These are phyloP conservation scores for Eupithecia subumbrata DNA, from an alignment of 2,888 invertebrate species.

Conservation along the genomic window DNA sequence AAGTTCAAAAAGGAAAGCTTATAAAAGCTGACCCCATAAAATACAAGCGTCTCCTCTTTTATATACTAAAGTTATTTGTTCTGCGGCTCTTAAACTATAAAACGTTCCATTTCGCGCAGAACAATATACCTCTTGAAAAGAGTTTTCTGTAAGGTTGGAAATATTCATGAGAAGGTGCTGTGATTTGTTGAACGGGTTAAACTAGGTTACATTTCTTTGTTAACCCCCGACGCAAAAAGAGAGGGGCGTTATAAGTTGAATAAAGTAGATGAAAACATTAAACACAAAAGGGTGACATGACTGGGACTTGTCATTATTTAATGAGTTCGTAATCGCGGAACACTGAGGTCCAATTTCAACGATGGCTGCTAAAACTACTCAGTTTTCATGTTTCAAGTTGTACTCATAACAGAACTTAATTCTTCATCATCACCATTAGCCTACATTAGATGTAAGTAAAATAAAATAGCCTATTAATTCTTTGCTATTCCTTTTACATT, in stretches of 20 bases:
- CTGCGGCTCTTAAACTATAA: slow-evolving; percentile 36
- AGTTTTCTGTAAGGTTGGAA: slow-evolving; percentile 40
- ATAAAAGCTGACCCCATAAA: slow-evolving; percentile 23
- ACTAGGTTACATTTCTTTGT: no score
- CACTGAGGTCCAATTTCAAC: no score
- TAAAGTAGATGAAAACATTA: neutral
- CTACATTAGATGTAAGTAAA: no score
- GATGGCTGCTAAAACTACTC: no score
- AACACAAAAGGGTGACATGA: neutral
- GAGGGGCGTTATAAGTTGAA: no score
- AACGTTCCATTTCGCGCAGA: slow-evolving; percentile 30
- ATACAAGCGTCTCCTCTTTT: slow-evolving; percentile 24
- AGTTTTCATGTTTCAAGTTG: no score
- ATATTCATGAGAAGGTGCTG: slow-evolving; percentile 45
- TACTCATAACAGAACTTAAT: no score
- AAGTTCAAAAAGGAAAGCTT: slow-evolving; percentile 27
- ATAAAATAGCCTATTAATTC: no score
- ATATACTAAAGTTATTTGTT: slow-evolving; percentile 35
- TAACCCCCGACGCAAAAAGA: no score
- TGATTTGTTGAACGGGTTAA: slow-evolving; percentile 45
- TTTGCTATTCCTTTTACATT: no score
- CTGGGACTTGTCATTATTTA: neutral
- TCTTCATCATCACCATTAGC: no score
- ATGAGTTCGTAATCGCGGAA: no score
- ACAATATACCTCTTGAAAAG: slow-evolving; percentile 38